Percentiles rank a stretch among this genome's conserved stretches.
Evolutionary conservation across 2,797 vertebrate species (phyloP).

Genomic region (Balearica regulorum): DNA sequence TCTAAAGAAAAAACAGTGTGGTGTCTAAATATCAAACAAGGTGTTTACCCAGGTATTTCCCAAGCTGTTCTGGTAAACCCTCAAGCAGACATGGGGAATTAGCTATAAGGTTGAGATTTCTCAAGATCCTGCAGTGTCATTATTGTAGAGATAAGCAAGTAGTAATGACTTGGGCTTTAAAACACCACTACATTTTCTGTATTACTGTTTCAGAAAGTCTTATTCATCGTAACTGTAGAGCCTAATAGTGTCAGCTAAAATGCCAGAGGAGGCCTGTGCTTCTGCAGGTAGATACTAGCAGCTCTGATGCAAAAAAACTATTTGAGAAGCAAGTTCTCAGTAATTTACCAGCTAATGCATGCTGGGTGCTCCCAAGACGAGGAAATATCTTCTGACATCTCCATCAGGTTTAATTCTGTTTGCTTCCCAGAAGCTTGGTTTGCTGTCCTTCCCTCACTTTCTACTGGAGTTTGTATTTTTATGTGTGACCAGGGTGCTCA

Average conservation of each 20-base stretch:
- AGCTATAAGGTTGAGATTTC: background rate
- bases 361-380: background rate
- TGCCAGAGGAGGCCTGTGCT: background rate
- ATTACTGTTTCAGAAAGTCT: background rate
- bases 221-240: background rate
- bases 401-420: background rate
- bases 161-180: background rate
- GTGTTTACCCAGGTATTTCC: background rate
- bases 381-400: background rate
- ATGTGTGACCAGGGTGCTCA: background rate
- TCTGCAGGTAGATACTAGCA: background rate
- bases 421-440: background rate
- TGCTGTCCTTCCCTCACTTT: background rate
- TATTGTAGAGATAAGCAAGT: background rate
- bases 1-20: background rate
- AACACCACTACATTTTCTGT: background rate
- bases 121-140: background rate
- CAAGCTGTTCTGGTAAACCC: background rate
- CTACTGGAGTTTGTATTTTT: background rate
- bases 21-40: background rate
- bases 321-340: background rate
- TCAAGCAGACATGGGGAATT: background rate
- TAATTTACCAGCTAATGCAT: background rate
- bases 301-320: background rate
- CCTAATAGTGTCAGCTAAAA: background rate